A percentile compares a stretch with the other conserved stretches of the same genome.
These are phyloP conservation scores for Sparus aurata DNA, from an alignment of 2,797 vertebrate species.

Conservation along the genomic window DNA sequence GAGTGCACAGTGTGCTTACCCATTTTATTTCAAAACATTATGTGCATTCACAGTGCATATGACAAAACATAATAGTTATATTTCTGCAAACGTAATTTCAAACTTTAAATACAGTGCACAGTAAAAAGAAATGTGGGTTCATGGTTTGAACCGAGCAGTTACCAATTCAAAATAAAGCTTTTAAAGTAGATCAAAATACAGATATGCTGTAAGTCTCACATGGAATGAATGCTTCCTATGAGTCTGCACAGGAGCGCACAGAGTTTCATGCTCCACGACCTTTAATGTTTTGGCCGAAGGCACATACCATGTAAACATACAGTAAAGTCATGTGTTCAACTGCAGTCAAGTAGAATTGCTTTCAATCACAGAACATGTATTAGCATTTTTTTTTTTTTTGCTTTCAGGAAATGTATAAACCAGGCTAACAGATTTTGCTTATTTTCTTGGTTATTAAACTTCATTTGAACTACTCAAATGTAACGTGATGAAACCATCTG, in stretches of 20 bases:
- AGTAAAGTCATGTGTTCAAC: not conserved
- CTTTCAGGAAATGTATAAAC: not conserved
- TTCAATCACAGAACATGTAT: not conserved
- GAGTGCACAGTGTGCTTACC: not conserved
- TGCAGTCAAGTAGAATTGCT: slow-evolving; percentile 7
- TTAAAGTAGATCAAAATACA: slow-evolving; percentile 9
- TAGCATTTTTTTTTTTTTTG: not conserved
- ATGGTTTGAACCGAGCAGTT: not conserved
- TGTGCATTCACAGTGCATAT: not conserved
- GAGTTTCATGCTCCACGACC: not conserved
- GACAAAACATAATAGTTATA: not conserved
- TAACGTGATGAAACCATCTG: not conserved
- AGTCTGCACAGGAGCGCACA: not conserved
- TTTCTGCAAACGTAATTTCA: not conserved
- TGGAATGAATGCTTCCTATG: not conserved
- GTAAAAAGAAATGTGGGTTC: too few species aligned
- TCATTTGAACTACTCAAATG: not conserved
- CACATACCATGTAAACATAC: slow-evolving; percentile 2
- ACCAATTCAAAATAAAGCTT: not conserved
- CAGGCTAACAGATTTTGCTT: not conserved
- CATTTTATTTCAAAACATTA: too few species aligned
- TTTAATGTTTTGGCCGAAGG: not conserved
- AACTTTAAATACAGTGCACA: not conserved
- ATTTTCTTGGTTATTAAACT: not conserved
- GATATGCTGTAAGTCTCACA: not conserved